Percentiles rank a stretch among this genome's conserved stretches.
phyloP scores from a whole-genome alignment of 2,113 vertebrate species.

The Colinus virginianus region DNA sequence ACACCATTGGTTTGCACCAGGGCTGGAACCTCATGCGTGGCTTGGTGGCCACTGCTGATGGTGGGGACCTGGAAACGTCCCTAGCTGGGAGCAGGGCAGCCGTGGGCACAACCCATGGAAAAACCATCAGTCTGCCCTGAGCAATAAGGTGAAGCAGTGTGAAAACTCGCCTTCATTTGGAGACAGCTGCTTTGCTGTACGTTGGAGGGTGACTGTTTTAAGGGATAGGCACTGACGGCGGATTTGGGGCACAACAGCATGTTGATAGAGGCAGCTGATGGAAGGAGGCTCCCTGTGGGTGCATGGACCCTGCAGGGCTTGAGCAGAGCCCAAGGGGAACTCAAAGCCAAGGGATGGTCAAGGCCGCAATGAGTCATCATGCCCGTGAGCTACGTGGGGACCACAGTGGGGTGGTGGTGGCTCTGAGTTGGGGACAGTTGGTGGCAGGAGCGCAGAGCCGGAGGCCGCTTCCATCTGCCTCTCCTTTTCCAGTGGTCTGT shows the following conservation, averaged over 20 bases:
- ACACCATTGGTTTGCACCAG: neutral
- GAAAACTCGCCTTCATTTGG: neutral
- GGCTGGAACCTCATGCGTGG: neutral
- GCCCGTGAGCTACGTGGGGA: neutral
- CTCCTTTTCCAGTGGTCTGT: neutral
- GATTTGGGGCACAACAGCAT: neutral
- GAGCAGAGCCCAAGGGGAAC: neutral
- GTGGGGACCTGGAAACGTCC: accelerated
- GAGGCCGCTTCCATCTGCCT: neutral
- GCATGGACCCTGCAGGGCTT: neutral
- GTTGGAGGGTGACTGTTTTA: neutral
- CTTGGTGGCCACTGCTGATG: accelerated
- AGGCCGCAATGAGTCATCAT: accelerated
- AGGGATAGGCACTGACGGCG: neutral
- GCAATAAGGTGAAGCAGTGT: accelerated
- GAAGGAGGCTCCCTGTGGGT: neutral
- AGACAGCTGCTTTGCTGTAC: accelerated
- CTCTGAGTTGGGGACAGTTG: accelerated
- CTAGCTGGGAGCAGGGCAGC: neutral
- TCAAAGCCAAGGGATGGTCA: neutral
- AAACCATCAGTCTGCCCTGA: neutral
- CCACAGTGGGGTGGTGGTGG: accelerated
- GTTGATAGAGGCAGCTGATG: neutral
- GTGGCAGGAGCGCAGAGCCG: neutral
- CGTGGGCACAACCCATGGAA: neutral